phyloP scores from a whole-genome alignment of 2,888 invertebrate genomes.

The Raillietiella orientalis region DNA sequence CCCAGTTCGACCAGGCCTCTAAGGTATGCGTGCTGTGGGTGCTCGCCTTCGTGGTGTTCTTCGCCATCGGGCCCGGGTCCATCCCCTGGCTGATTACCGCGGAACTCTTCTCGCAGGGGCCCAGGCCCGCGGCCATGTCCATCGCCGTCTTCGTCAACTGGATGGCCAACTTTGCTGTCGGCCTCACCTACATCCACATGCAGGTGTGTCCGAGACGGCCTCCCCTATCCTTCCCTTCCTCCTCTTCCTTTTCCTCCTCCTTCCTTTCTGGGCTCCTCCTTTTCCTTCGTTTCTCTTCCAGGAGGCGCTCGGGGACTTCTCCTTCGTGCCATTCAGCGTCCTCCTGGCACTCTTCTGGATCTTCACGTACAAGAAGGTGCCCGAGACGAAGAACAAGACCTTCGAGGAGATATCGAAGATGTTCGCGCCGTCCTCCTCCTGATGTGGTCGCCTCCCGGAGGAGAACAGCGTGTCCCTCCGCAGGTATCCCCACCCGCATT shows the following conservation, averaged over 20 bases:
- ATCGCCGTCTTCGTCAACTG: slow-evolving; percentile 58
- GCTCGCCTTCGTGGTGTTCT: slow-evolving; percentile 37
- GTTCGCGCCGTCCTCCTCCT: too few species aligned
- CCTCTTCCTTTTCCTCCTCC: too few species aligned
- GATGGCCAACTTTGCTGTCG: slow-evolving; percentile 57
- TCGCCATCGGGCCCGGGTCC: slow-evolving; percentile 51
- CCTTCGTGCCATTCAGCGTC: slow-evolving; percentile 36
- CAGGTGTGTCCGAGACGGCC: slow-evolving; percentile 11
- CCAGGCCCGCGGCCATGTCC: slow-evolving; percentile 54
- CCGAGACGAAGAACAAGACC: slow-evolving; percentile 7
- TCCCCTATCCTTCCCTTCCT: too few species aligned
- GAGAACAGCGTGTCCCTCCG: too few species aligned
- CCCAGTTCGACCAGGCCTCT: slow-evolving; percentile 27
- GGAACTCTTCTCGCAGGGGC: slow-evolving; percentile 52
- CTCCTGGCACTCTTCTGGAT: slow-evolving; percentile 20
- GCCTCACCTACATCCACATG: slow-evolving; percentile 23
- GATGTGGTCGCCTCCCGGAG: too few species aligned
- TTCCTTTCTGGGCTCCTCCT: too few species aligned
- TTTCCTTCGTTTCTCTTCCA: slow-evolving; percentile 26
- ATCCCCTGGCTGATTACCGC: slow-evolving; percentile 59
- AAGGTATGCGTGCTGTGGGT: slow-evolving; percentile 33
- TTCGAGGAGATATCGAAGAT: slow-evolving; percentile 6
- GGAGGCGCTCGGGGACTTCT: slow-evolving; percentile 26
- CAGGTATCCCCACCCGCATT: too few species aligned
- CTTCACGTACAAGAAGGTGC: slow-evolving; percentile 18